Evolutionary conservation across 1,140 invertebrate genomes (phyloP).

Genomic region (Lepidurus packardi): DNA sequence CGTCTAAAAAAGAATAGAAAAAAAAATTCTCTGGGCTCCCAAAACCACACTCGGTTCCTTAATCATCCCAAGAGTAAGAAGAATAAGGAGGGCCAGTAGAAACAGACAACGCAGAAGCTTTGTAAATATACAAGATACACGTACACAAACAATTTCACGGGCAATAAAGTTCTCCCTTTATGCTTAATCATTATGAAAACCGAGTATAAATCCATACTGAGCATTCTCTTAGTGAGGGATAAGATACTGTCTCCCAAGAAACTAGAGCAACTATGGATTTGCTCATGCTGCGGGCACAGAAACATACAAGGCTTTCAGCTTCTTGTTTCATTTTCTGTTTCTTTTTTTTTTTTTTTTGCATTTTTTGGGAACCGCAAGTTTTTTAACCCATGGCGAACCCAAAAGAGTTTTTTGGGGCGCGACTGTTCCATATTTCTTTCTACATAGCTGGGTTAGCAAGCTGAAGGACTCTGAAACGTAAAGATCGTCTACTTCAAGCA

Average conservation of each 20-base stretch:
- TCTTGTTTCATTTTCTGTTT: neutral
- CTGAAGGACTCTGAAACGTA: neutral
- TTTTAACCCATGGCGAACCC: neutral
- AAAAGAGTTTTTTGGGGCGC: neutral
- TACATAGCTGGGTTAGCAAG: constrained; percentile 1
- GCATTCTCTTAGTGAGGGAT: neutral
- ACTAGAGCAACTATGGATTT: neutral
- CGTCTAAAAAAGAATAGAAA: too few species aligned
- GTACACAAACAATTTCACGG: neutral
- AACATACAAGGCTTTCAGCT: neutral
- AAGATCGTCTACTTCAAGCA: neutral
- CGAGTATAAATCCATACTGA: neutral
- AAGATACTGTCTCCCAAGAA: neutral
- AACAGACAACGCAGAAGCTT: neutral
- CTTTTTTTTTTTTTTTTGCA: neutral
- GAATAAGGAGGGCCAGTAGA: neutral
- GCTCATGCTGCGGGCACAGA: neutral
- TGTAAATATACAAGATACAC: neutral
- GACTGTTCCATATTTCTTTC: constrained; percentile 9
- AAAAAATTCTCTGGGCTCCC: too few species aligned
- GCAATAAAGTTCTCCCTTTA: neutral
- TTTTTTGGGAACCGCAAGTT: neutral
- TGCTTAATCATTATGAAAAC: neutral
- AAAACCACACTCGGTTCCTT: too few species aligned
- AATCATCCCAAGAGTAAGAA: too few species aligned